Conservation (phyloP, 2,797 vertebrate species). For the Denticeps clupeoides region DNA sequence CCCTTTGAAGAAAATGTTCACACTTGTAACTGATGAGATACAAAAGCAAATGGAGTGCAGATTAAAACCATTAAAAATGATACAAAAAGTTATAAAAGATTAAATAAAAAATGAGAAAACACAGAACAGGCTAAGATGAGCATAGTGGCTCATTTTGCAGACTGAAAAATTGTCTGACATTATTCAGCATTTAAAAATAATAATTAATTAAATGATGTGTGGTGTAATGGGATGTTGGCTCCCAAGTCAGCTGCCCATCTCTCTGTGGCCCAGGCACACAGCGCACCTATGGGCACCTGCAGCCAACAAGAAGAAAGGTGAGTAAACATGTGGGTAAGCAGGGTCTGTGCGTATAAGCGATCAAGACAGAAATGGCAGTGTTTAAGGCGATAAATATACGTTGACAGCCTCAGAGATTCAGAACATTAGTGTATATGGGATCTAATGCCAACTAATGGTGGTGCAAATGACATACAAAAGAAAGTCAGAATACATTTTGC, state of each 20-base stretch:
- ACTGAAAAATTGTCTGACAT: slow-evolving; percentile 1
- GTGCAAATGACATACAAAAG: no score
- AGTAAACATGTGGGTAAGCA: slow-evolving; percentile 20
- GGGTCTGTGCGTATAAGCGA: slow-evolving; percentile 5
- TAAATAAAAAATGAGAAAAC: slow-evolving; percentile 38
- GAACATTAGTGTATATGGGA: neutral
- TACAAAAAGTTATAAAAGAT: neutral
- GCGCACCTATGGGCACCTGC: slow-evolving; percentile 58
- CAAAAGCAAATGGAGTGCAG: slow-evolving; percentile 28
- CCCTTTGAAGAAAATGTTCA: slow-evolving; percentile 50
- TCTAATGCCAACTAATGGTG: no score
- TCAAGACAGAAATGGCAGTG: neutral
- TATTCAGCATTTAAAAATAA: slow-evolving; percentile 49
- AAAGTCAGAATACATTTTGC: no score
- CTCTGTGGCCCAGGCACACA: slow-evolving; percentile 60
- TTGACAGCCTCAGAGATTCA: neutral
- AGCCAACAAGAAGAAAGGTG: slow-evolving; percentile 41
- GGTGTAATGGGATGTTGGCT: slow-evolving; percentile 36
- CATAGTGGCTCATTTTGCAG: slow-evolving; percentile 6
- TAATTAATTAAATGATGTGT: slow-evolving; percentile 48
- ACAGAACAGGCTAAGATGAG: slow-evolving; percentile 47
- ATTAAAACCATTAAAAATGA: slow-evolving; percentile 48
- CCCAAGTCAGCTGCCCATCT: slow-evolving; percentile 45
- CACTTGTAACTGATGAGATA: slow-evolving; percentile 40
- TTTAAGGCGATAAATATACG: neutral